These are phyloP conservation scores for Linepithema humile DNA, from an alignment of 1,140 invertebrate species.

Conservation along the genomic window DNA sequence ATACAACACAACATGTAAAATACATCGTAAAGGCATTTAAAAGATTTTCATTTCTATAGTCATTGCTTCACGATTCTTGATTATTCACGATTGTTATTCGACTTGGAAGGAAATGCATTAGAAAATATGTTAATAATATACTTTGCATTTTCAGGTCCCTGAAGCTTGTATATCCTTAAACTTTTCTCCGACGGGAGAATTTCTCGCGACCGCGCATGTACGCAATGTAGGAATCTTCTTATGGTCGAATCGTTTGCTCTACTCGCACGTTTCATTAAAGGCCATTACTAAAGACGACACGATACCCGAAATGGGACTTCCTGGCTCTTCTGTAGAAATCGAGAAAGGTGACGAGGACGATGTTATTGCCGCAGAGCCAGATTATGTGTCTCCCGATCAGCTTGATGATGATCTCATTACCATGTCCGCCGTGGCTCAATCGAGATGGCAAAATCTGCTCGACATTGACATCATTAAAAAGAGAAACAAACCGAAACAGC, in stretches of 20 bases:
- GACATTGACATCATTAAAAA: slow-evolving; percentile 95
- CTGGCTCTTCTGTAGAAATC: slow-evolving; percentile 79
- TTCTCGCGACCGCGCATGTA: slow-evolving; percentile 94
- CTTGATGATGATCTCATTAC: slow-evolving; percentile 93
- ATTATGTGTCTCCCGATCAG: slow-evolving; percentile 93
- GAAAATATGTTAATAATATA: slow-evolving; percentile 4
- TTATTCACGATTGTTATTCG: too few relatives aligned
- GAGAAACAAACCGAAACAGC: slow-evolving; percentile 95
- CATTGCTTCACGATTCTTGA: too few relatives aligned
- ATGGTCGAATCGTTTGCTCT: slow-evolving; percentile 96
- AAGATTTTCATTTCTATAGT: too few relatives aligned
- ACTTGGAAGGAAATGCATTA: not conserved
- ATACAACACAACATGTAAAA: too few relatives aligned
- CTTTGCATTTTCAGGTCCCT: slow-evolving; percentile 82
- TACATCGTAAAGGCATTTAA: too few relatives aligned
- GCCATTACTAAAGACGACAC: slow-evolving; percentile 87
- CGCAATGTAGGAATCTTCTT: slow-evolving; percentile 96
- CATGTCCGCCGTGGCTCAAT: slow-evolving; percentile 92
- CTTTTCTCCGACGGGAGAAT: slow-evolving; percentile 96
- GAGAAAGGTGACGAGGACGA: slow-evolving; percentile 81
- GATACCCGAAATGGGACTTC: slow-evolving; percentile 87
- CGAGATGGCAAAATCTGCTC: slow-evolving; percentile 97
- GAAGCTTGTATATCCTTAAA: slow-evolving; percentile 92
- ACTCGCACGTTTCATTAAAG: slow-evolving; percentile 91
- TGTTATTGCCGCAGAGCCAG: slow-evolving; percentile 82